Evolutionary conservation across 2,113 vertebrate genomes (phyloP).

Genomic region (Cololabis saira): DNA sequence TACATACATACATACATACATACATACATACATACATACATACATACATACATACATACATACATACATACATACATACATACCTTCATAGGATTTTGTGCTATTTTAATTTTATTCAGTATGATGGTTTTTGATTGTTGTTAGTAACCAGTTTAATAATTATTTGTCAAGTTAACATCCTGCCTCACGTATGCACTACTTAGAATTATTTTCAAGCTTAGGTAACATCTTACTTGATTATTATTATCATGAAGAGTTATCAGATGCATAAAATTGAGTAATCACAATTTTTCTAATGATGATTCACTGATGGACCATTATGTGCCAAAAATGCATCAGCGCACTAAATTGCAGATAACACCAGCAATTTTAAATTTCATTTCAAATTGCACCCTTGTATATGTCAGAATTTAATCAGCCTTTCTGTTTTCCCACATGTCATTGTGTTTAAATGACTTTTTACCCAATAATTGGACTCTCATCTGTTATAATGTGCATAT

Average conservation of each 20-base stretch:
- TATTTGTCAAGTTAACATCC: conserved; percentile 3
- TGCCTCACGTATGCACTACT: background rate
- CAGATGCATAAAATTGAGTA: background rate
- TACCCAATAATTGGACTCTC: conserved; percentile 56
- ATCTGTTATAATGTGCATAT: conserved; percentile 39
- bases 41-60: no score
- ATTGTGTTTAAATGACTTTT: conserved; percentile 52
- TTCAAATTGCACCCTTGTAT: conserved; percentile 28
- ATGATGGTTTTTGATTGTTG: background rate
- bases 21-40: no score
- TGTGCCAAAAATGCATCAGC: background rate
- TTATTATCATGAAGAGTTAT: background rate
- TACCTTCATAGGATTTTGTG: no score
- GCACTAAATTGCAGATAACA: conserved; percentile 25
- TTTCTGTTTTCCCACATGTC: conserved; percentile 38
- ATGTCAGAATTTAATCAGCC: conserved; percentile 60
- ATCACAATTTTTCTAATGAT: background rate
- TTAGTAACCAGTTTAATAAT: background rate
- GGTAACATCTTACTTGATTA: background rate
- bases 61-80: no score
- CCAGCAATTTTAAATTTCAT: conserved; percentile 35
- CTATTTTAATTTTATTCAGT: no score
- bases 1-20: no score
- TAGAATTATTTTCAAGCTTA: background rate
- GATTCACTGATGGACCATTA: background rate